Percentiles rank a stretch among this genome's conserved stretches.
phyloP scores from a whole-genome alignment of 2,797 vertebrate genomes.

The Enteromius radiatus region DNA sequence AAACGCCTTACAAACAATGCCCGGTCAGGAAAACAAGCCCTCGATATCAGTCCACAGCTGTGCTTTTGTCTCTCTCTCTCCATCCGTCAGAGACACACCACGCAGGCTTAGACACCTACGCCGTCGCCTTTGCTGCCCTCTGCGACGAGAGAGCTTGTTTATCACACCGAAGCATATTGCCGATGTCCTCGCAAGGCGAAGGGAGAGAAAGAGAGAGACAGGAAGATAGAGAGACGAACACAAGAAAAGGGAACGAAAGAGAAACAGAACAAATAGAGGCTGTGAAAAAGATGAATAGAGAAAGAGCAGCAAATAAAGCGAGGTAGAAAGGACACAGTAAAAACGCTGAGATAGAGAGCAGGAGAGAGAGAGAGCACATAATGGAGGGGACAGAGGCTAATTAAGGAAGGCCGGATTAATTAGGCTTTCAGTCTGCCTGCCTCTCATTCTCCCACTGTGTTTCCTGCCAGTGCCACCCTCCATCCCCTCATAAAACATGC shows the following conservation, averaged over 20 bases:
- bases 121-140: slow-evolving; percentile 67
- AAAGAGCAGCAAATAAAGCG: slow-evolving; percentile 44
- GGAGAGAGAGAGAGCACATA: slow-evolving; percentile 53
- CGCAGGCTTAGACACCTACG: slow-evolving; percentile 63
- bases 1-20: slow-evolving; percentile 29
- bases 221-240: slow-evolving; percentile 38
- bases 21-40: slow-evolving; percentile 34
- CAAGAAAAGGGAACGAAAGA: slow-evolving; percentile 31
- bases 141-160: slow-evolving; percentile 68
- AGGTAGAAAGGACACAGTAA: slow-evolving; percentile 46
- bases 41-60: slow-evolving; percentile 67
- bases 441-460: slow-evolving; percentile 71
- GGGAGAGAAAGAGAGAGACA: slow-evolving; percentile 32
- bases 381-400: slow-evolving; percentile 73
- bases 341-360: not conserved
- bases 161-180: slow-evolving; percentile 77
- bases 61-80: slow-evolving; percentile 67
- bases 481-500: slow-evolving; percentile 40
- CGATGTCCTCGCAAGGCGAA: slow-evolving; percentile 62
- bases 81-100: slow-evolving; percentile 62
- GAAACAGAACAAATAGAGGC: slow-evolving; percentile 20
- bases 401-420: slow-evolving; percentile 77
- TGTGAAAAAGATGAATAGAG: slow-evolving; percentile 45
- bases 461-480: slow-evolving; percentile 66
- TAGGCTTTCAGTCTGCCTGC: slow-evolving; percentile 73